Percentiles rank a stretch among this genome's conserved stretches.
These are phyloP conservation scores for Suillia variegata DNA, from an alignment of 2,888 invertebrate species.

Conservation along the genomic window DNA sequence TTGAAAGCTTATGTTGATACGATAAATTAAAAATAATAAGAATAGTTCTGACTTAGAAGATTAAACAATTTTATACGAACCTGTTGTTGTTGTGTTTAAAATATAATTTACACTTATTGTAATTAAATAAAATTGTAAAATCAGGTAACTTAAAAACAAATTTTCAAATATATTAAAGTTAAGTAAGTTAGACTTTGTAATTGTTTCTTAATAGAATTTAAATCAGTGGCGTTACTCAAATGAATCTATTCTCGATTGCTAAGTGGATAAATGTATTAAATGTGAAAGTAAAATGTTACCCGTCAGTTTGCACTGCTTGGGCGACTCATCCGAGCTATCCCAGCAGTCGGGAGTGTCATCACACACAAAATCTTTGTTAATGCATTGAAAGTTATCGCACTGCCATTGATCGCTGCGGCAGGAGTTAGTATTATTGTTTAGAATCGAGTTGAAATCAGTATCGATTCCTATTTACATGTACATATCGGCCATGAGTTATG, in stretches of 20 bases:
- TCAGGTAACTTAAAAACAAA: not conserved
- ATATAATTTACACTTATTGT: not conserved
- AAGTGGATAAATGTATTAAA: not conserved
- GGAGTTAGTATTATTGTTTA: constrained; percentile 11
- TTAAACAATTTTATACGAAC: not conserved
- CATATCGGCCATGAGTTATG: too few relatives aligned
- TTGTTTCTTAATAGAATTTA: not conserved
- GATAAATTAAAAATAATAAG: too few relatives aligned
- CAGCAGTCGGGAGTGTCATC: constrained; percentile 66
- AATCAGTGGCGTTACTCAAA: too few relatives aligned
- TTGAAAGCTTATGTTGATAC: too few relatives aligned
- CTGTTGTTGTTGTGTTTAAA: not conserved
- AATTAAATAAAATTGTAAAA: not conserved
- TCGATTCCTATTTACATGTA: constrained; percentile 29
- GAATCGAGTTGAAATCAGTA: constrained; percentile 25
- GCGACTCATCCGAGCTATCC: constrained; percentile 67
- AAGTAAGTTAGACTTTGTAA: not conserved
- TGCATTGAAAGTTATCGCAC: constrained; percentile 70
- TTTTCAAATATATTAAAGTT: not conserved
- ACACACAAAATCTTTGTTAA: constrained; percentile 66
- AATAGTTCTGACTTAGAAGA: too few relatives aligned
- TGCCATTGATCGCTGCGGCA: constrained; percentile 63
- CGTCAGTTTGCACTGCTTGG: constrained; percentile 44
- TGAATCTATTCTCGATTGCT: too few relatives aligned
- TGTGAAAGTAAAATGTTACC: constrained; percentile 47